A percentile compares a stretch with the other conserved stretches of the same genome.
phyloP scores from a whole-genome alignment of 1,140 invertebrate genomes.

The Drosophila rufa region DNA sequence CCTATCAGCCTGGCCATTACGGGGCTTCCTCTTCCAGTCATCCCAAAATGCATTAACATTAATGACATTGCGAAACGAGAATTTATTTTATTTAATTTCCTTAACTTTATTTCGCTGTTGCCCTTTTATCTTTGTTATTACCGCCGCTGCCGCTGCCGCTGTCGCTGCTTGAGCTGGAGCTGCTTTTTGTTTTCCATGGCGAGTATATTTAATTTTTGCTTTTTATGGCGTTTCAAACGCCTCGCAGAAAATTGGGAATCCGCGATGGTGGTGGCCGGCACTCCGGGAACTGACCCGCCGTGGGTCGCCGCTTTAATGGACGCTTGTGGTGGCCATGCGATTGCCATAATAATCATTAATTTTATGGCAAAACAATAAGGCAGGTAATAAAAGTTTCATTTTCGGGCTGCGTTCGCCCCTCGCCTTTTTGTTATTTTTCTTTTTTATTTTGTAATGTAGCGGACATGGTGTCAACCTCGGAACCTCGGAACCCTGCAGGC shows the following conservation, averaged over 20 bases:
- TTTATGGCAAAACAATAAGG: constrained; percentile 83
- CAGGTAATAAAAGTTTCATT: constrained; percentile 84
- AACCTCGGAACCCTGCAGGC: constrained; percentile 17
- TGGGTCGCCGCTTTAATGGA: constrained; percentile 66
- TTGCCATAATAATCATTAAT: constrained; percentile 84
- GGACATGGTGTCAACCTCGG: constrained; percentile 37
- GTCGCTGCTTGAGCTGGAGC: neutral
- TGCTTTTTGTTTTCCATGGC: constrained; percentile 45
- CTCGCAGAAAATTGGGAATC: constrained; percentile 46
- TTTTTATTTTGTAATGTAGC: constrained; percentile 38
- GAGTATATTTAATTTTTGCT: constrained; percentile 75
- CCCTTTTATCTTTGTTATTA: constrained; percentile 46
- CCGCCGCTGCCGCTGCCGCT: constrained; percentile 7
- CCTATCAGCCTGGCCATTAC: constrained; percentile 47
- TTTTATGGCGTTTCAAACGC: constrained; percentile 69
- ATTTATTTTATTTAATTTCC: constrained; percentile 80
- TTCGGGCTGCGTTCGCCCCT: constrained; percentile 48
- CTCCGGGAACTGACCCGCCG: constrained; percentile 40
- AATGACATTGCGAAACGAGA: constrained; percentile 74
- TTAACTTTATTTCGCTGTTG: constrained; percentile 52
- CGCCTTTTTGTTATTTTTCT: neutral
- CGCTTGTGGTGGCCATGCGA: constrained; percentile 70
- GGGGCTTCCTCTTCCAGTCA: constrained; percentile 22
- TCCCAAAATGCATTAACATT: constrained; percentile 68
- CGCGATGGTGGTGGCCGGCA: constrained; percentile 8